Conservation (phyloP, 2,797 vertebrate species). For the Picus viridis region DNA sequence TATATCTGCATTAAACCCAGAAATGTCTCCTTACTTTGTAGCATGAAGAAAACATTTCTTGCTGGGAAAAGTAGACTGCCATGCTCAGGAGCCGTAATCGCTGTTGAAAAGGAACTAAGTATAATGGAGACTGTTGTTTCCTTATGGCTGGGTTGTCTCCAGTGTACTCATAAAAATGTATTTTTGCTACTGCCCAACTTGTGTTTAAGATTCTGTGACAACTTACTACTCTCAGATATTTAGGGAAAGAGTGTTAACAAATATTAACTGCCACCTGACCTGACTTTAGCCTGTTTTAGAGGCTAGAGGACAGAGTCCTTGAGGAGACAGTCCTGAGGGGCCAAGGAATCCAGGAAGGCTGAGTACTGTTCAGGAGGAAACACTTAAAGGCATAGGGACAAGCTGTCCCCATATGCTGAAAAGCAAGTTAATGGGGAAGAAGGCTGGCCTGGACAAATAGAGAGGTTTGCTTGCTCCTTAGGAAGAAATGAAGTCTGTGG, state of each 20-base stretch:
- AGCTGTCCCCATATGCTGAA: no score
- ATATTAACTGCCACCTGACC: no score
- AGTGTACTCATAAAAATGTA: accelerated
- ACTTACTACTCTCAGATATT: neutral
- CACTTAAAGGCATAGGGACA: no score
- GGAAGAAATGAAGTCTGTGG: no score
- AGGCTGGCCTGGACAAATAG: no score
- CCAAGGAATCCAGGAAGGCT: no score
- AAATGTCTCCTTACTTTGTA: neutral
- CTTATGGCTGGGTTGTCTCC: neutral
- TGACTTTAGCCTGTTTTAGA: no score
- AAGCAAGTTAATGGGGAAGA: no score
- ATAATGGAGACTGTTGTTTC: neutral
- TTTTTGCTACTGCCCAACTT: neutral
- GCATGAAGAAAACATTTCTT: neutral
- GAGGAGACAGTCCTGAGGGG: no score
- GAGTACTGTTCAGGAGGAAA: no score
- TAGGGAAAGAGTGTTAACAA: neutral
- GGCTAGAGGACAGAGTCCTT: no score
- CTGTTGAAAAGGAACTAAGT: neutral
- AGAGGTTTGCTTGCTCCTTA: no score
- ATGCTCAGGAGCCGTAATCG: neutral
- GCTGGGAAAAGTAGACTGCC: neutral
- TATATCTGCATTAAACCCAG: neutral
- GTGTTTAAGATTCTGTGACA: neutral